Conservation (phyloP, 2,888 invertebrate genomes). For the Dryococelus australis region DNA sequence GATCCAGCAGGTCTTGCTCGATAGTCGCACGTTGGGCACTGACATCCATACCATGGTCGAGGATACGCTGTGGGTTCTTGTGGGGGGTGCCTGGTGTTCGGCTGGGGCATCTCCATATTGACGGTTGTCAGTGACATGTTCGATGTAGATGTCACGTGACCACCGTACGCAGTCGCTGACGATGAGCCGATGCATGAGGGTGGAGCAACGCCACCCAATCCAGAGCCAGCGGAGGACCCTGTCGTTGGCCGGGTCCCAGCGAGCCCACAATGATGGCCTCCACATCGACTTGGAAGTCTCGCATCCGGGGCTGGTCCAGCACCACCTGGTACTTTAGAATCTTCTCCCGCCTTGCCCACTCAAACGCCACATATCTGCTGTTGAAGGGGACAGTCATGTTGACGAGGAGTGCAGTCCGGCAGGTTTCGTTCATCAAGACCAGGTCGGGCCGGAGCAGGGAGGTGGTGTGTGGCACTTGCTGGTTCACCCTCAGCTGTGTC, state of each 20-base stretch:
- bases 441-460: conserved; percentile 48
- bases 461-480: neutral
- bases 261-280: conserved; percentile 52
- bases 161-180: conserved; percentile 51
- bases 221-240: conserved; percentile 45
- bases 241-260: conserved; percentile 52
- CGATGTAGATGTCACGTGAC: conserved; percentile 54
- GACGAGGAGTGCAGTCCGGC: conserved; percentile 47
- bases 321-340: conserved; percentile 48
- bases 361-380: conserved; percentile 48
- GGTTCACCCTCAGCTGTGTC: neutral
- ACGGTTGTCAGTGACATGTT: conserved; percentile 51
- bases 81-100: neutral
- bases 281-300: conserved; percentile 43
- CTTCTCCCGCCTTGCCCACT: conserved; percentile 49
- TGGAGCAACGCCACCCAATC: conserved; percentile 44
- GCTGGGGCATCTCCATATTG: conserved; percentile 44
- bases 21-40: neutral
- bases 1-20: neutral
- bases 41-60: no score
- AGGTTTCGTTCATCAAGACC: conserved; percentile 46
- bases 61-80: no score
- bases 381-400: conserved; percentile 54
- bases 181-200: conserved; percentile 50
- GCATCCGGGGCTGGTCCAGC: conserved; percentile 42